Evolutionary conservation across 2,113 vertebrate species (phyloP), one percentile per base, ranked within the genome.

Genomic region (Oophaga pumilio): DNA sequence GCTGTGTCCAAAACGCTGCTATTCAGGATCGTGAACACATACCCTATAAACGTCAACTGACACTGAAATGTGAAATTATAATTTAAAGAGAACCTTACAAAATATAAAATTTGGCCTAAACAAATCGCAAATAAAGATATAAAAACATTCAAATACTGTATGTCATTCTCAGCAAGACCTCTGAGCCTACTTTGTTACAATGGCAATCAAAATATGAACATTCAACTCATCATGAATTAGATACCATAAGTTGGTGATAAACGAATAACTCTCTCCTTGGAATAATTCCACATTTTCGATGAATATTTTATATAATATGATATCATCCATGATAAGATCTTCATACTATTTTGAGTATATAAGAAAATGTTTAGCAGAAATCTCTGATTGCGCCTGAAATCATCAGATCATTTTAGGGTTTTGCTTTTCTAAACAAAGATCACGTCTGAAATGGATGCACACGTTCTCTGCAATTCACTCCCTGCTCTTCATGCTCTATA

Each of bases 401-500:
- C 57, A 52, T 66, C 18, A 11, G 50, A 52, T 76, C n/a, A 33
- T 18, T 68, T 57, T 28, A 10, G n/a, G 4, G 4, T 66, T 78
- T 62, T 66, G 13, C 43, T 17, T 73, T 64, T 76, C n/a, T 15
- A 52, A 59, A 77, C 22, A 59, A 56, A 60, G 53, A 22, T 50
- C 9, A 66, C 57, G 10, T 85, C 59, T 78, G 53, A 20, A 77
- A 68, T 43, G 22, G 79, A 87, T 60, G 66, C 56, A 76, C 68
- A 74, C 53, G 50, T 52, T 53, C 57, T 82, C 22, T 64, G 33
- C 26, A 74, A 87, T 87, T 76, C 53, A 50, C 86, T 83, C 73
- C 80, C 77, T 28, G 52, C 71, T 83, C 86, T 76, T 43, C 62
- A 82, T 82, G 68, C 71, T 66, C 86, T 88, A 88, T 88, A 83